Conservation (phyloP, 1,140 invertebrate species). For the Drosophila persimilis region DNA sequence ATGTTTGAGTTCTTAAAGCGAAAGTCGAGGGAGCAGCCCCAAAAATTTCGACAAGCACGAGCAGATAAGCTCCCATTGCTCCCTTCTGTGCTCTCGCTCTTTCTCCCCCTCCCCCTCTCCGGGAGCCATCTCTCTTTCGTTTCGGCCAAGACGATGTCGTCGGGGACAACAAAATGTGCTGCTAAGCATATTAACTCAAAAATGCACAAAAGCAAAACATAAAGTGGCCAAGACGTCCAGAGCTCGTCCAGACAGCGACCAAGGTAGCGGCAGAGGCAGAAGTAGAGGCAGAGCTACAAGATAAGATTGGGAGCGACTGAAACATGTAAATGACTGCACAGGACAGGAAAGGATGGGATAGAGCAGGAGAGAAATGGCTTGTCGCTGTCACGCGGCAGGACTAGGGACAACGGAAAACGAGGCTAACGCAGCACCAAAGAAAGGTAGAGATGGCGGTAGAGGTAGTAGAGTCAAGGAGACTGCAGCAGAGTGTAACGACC, state of each 20-base stretch:
- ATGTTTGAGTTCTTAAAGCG: slow-evolving; percentile 66
- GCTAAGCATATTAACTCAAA: slow-evolving; percentile 78
- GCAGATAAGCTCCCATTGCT: slow-evolving; percentile 46
- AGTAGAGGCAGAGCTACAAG: slow-evolving; percentile 4
- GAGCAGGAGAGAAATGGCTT: slow-evolving; percentile 24
- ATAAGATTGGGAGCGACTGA: slow-evolving; percentile 49
- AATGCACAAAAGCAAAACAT: slow-evolving; percentile 73
- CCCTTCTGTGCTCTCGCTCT: background rate
- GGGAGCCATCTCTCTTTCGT: background rate
- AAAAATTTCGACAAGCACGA: slow-evolving; percentile 68
- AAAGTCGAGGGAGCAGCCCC: slow-evolving; percentile 28
- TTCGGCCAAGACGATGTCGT: slow-evolving; percentile 31
- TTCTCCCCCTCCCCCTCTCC: background rate
- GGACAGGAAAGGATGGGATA: background rate
- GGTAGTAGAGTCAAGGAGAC: slow-evolving; percentile 10
- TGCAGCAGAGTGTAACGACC: slow-evolving; percentile 47
- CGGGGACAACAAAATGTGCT: slow-evolving; percentile 68
- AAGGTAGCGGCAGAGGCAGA: slow-evolving; percentile 1
- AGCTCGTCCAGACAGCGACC: slow-evolving; percentile 47
- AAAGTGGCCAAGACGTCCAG: slow-evolving; percentile 59
- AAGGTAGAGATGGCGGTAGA: slow-evolving; percentile 15
- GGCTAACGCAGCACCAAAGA: slow-evolving; percentile 1
- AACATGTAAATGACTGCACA: slow-evolving; percentile 71
- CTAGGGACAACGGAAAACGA: slow-evolving; percentile 1
- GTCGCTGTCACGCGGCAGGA: slow-evolving; percentile 39